These are phyloP conservation scores for Furcula furcula DNA, from an alignment of 2,888 invertebrate species.

Conservation along the genomic window DNA sequence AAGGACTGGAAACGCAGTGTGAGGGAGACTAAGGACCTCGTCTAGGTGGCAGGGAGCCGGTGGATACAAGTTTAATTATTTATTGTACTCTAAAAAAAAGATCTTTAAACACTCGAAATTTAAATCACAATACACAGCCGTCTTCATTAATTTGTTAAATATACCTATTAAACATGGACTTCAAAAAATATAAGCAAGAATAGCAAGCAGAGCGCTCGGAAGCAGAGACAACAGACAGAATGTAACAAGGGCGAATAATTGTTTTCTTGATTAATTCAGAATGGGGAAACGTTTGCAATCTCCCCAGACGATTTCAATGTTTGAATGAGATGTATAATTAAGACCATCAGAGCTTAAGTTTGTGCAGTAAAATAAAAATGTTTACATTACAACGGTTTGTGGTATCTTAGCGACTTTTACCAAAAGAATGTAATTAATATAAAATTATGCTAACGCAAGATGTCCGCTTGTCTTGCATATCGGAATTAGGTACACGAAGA, in stretches of 20 bases:
- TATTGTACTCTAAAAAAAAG: neutral
- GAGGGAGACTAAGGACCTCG: too few species aligned
- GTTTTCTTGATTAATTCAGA: slow-evolving; percentile 69
- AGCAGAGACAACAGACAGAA: slow-evolving; percentile 40
- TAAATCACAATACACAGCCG: slow-evolving; percentile 22
- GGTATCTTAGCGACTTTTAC: too few species aligned
- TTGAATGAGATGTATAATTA: slow-evolving; percentile 4
- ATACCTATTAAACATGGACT: slow-evolving; percentile 24
- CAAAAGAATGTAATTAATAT: too few species aligned
- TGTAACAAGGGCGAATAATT: slow-evolving; percentile 60
- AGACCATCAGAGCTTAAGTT: neutral
- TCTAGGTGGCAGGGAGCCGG: too few species aligned
- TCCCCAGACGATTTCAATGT: slow-evolving; percentile 3
- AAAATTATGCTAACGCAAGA: too few species aligned
- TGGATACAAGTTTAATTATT: too few species aligned
- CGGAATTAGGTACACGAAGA: too few species aligned
- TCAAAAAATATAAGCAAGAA: slow-evolving; percentile 17
- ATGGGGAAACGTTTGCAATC: slow-evolving; percentile 27
- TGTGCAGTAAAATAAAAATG: neutral
- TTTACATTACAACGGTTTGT: neutral
- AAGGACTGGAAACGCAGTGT: too few species aligned
- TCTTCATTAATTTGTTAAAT: slow-evolving; percentile 13
- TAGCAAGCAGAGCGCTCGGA: slow-evolving; percentile 10
- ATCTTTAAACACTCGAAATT: too few species aligned
- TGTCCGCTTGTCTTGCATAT: too few species aligned